Conservation (phyloP, 1,140 invertebrate species). For the Artemia franciscana region DNA sequence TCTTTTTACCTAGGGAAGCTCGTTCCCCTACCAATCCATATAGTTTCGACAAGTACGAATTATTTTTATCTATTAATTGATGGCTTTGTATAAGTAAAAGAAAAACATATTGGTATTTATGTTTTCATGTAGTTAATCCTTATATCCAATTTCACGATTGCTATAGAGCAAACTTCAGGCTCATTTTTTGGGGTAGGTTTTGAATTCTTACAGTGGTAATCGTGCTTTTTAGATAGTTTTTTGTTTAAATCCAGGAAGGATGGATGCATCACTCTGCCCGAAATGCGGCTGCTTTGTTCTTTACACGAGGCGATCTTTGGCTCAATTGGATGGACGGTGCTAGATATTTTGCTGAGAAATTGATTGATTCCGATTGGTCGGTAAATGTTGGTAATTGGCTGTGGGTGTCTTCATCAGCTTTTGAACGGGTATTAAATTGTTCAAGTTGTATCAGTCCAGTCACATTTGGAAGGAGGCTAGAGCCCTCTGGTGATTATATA, state of each 20-base stretch:
- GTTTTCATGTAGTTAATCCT: too few relatives aligned
- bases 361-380: conserved; percentile 49
- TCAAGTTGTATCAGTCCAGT: conserved; percentile 37
- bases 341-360: conserved; percentile 33
- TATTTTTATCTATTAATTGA: too few relatives aligned
- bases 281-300: conserved; percentile 45
- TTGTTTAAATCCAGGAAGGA: conserved; percentile 23
- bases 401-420: conserved; percentile 49
- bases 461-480: conserved; percentile 46
- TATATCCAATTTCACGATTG: too few relatives aligned
- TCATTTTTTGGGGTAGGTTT: too few relatives aligned
- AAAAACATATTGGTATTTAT: too few relatives aligned
- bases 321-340: conserved; percentile 33
- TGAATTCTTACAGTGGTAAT: too few relatives aligned
- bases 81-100: too few relatives aligned
- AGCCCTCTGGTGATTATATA: conserved; percentile 42
- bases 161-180: too few relatives aligned
- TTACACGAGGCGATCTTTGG: conserved; percentile 36
- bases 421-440: conserved; percentile 17
- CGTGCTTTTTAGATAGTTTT: too few relatives aligned
- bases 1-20: too few relatives aligned
- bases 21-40: too few relatives aligned
- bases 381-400: conserved; percentile 57
- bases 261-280: conserved; percentile 51
- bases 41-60: too few relatives aligned